Evolutionary conservation across 2,113 vertebrate genomes (phyloP), one percentile per base, ranked within the genome.

Genomic region (Thamnaconus septentrionalis): DNA sequence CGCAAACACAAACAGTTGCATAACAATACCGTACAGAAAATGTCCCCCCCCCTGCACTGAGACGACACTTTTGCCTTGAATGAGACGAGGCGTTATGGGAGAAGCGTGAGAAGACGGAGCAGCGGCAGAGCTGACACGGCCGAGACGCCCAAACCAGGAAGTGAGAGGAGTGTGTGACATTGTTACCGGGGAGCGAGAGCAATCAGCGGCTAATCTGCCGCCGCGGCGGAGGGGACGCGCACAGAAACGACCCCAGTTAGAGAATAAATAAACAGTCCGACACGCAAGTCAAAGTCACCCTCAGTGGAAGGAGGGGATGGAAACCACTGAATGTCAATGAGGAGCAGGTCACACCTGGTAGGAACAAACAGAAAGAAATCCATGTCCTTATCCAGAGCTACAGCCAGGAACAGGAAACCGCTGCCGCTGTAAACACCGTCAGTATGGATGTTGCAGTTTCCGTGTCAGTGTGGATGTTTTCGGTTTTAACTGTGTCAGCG

Each of bases 131-230:
- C 48, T 74, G 31, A 8, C 46, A 45, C 78, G 60, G 78, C 60
- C 61, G 53, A 71, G 61, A 68, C 18, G 47, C 18, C 31, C 51
- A 59, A 71, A 75, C 51, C 53, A 80, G 73, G 73, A 78, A 79
- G 63, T 69, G n/a, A 69, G 60, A 31, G 18, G 18, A 31, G 18
- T 2, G 56, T 54, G 62, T 5, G 40, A 67, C 59, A 66, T 71
- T 78, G 73, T 71, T 59, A 0, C 46, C 4, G 6, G 58, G 45
- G 31, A 58, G 48, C 59, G 18, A 44, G 0, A 48, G 49, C 66
- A 79, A 80, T 80, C 64, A 67, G 39, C 74, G 70, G 61, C 49
- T 71, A 82, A 82, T 82, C 71, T 71, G 58, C 64, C 69, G 42
- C 51, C 11, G 4, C 51, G 61, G 59, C 62, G 69, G 56, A 53